These are phyloP conservation scores for Scaptomyza caliginosa DNA, from an alignment of 2,888 invertebrate species.

Conservation along the genomic window DNA sequence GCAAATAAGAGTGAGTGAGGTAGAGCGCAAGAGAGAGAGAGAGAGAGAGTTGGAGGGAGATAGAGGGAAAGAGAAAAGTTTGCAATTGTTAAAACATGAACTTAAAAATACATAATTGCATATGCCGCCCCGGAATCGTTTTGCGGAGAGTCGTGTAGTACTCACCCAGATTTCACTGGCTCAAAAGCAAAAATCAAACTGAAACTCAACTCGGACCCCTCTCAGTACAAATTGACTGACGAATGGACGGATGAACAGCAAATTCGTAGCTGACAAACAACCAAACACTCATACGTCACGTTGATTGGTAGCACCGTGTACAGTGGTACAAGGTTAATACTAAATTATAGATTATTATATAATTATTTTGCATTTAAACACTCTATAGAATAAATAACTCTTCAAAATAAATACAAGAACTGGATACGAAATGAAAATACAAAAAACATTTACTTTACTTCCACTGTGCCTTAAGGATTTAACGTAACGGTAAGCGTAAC, in stretches of 20 bases:
- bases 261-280: constrained; percentile 66
- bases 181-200: constrained; percentile 23
- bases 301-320: constrained; percentile 55
- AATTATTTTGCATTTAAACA: too few relatives aligned
- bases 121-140: constrained; percentile 64
- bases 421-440: too few relatives aligned
- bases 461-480: constrained; percentile 54
- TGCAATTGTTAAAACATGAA: constrained; percentile 75
- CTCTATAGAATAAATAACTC: too few relatives aligned
- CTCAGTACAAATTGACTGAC: constrained; percentile 43
- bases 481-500: constrained; percentile 61
- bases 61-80: constrained; percentile 25
- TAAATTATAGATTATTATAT: too few relatives aligned
- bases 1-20: constrained; percentile 3
- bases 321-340: constrained; percentile 39
- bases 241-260: constrained; percentile 8
- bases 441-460: too few relatives aligned
- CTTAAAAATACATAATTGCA: constrained; percentile 80
- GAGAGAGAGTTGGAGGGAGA: constrained; percentile 20
- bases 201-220: constrained; percentile 2
- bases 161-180: constrained; percentile 28
- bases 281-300: constrained; percentile 75
- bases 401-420: too few relatives aligned
- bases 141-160: constrained; percentile 14
- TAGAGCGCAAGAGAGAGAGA: constrained; percentile 14